Conservation (phyloP, 2,797 vertebrate species). For the Sebastes glaucus region DNA sequence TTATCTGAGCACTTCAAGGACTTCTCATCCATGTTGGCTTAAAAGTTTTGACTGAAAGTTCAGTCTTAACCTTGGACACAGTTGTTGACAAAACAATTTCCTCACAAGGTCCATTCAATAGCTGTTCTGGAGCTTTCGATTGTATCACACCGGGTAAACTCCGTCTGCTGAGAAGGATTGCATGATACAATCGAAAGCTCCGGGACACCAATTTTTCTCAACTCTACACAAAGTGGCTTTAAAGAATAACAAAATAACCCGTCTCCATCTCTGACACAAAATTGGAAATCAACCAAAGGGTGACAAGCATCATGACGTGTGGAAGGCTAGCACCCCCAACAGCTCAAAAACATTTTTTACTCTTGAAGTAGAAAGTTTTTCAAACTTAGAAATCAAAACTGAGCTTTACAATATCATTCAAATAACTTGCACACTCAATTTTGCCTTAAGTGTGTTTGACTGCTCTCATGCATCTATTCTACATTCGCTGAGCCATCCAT, state of each 20-base stretch:
- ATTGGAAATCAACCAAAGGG: not conserved
- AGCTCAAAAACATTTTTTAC: not conserved
- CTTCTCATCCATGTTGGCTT: too few relatives aligned
- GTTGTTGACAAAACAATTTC: not conserved
- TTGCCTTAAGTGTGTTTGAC: not conserved
- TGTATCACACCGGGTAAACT: not conserved
- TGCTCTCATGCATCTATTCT: not conserved
- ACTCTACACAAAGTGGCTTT: not conserved
- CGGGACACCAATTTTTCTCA: not conserved
- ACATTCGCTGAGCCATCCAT: not conserved
- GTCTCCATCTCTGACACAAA: not conserved
- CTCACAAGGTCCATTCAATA: not conserved
- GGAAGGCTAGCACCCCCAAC: too few relatives aligned
- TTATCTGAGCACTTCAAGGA: accelerated
- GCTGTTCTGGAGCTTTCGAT: not conserved
- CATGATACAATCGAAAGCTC: not conserved
- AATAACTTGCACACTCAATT: not conserved
- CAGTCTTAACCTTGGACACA: not conserved
- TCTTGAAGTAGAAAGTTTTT: not conserved
- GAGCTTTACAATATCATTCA: not conserved
- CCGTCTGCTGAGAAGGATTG: not conserved
- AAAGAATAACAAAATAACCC: not conserved
- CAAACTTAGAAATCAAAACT: not conserved
- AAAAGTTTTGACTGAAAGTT: not conserved
- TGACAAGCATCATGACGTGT: not conserved